Evolutionary conservation across 2,888 invertebrate species (phyloP).

Genomic region (Rhopalosiphum nymphaeae): DNA sequence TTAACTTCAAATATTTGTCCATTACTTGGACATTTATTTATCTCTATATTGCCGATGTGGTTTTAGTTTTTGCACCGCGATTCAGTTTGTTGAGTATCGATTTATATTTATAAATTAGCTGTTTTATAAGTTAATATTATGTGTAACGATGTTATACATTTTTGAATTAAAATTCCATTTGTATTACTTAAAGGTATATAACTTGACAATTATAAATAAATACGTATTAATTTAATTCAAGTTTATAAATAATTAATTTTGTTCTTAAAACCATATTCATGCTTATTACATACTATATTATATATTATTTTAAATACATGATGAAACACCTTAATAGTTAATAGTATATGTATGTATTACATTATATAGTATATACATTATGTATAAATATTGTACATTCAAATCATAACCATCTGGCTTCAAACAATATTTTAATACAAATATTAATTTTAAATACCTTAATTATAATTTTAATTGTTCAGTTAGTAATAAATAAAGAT

Average conservation of each 20-base stretch:
- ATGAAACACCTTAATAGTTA: not conserved
- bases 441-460: not conserved
- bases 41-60: not conserved
- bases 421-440: not conserved
- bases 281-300: not conserved
- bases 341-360: not conserved
- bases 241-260: not conserved
- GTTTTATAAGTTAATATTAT: not conserved
- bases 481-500: not conserved
- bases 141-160: not conserved
- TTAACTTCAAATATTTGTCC: conserved; percentile 15
- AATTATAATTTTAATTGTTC: not conserved
- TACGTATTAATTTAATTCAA: not conserved
- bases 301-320: not conserved
- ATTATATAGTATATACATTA: not conserved
- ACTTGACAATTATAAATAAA: not conserved
- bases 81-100: not conserved
- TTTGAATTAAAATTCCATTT: not conserved
- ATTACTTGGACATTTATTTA: not conserved
- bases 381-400: not conserved
- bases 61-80: not conserved
- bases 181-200: not conserved
- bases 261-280: not conserved
- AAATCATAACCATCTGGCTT: not conserved
- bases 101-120: not conserved